These are phyloP conservation scores for Drosophila mimica DNA, from an alignment of 2,888 invertebrate species.

Conservation along the genomic window DNA sequence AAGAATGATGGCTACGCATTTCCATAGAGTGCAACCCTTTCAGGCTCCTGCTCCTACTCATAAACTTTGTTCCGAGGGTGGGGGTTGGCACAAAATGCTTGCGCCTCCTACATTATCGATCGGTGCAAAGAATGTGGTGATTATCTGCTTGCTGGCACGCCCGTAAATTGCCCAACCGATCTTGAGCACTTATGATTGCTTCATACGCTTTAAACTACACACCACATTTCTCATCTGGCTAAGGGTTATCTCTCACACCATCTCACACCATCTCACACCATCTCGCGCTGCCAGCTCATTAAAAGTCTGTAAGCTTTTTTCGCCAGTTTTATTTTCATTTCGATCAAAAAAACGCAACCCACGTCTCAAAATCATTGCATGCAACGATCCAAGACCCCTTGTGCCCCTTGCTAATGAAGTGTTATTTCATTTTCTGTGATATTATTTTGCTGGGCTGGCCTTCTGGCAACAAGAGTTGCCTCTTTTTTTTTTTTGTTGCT, in stretches of 20 bases:
- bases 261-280: constrained; percentile 46
- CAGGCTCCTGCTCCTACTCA: constrained; percentile 22
- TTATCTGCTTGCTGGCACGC: constrained; percentile 24
- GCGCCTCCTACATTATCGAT: constrained; percentile 13
- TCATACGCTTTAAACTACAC: constrained; percentile 9
- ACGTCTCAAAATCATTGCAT: constrained; percentile 55
- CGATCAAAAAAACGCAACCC: constrained; percentile 41
- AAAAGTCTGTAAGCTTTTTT: constrained; percentile 63
- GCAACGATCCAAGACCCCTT: constrained; percentile 24
- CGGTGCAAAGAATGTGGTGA: constrained; percentile 7
- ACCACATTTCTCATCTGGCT: constrained; percentile 5
- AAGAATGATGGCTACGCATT: constrained; percentile 49
- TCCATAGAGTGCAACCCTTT: constrained; percentile 32
- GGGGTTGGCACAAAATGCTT: background rate
- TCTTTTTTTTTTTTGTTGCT: constrained; percentile 1
- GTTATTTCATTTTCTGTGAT: constrained; percentile 70
- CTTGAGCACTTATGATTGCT: constrained; percentile 46
- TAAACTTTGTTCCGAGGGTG: constrained; percentile 26
- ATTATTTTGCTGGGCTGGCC: constrained; percentile 28
- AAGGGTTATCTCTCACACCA: constrained; percentile 36
- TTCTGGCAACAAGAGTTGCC: constrained; percentile 12
- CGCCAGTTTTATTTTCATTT: constrained; percentile 45
- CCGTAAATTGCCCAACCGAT: constrained; percentile 26
- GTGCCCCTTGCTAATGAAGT: constrained; percentile 67
- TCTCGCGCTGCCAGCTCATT: constrained; percentile 60